Conservation (phyloP, 2,797 vertebrate species). For the Acropternis orthonyx region DNA sequence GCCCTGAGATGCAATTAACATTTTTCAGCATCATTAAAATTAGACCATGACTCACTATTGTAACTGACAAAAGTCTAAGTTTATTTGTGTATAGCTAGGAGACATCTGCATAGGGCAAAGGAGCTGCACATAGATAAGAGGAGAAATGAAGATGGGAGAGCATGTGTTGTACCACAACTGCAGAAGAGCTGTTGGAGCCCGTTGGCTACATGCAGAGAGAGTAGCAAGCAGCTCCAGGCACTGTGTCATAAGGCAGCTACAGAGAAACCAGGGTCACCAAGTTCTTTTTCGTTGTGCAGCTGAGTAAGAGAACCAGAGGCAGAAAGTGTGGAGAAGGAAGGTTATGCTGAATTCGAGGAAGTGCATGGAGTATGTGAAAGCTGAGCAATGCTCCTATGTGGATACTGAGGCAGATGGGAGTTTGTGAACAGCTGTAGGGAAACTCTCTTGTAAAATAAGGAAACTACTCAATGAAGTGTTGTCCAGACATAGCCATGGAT, state of each 20-base stretch:
- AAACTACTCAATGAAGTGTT: neutral
- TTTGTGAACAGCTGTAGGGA: neutral
- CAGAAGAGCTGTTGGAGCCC: neutral
- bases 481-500: neutral
- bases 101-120: neutral
- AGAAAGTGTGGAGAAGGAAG: neutral
- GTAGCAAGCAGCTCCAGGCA: neutral
- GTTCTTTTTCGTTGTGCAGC: neutral
- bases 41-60: neutral
- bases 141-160: accelerated
- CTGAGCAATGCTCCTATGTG: neutral
- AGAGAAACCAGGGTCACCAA: neutral
- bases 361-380: neutral
- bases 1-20: neutral
- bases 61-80: neutral
- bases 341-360: neutral
- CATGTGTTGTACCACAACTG: accelerated
- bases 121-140: neutral
- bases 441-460: neutral
- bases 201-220: accelerated
- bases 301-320: neutral
- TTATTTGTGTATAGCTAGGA: neutral
- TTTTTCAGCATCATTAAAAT: neutral
- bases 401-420: neutral
- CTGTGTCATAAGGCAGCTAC: neutral